Conservation (phyloP, 2,113 vertebrate species). For the Paracanthobrama guichenoti region DNA sequence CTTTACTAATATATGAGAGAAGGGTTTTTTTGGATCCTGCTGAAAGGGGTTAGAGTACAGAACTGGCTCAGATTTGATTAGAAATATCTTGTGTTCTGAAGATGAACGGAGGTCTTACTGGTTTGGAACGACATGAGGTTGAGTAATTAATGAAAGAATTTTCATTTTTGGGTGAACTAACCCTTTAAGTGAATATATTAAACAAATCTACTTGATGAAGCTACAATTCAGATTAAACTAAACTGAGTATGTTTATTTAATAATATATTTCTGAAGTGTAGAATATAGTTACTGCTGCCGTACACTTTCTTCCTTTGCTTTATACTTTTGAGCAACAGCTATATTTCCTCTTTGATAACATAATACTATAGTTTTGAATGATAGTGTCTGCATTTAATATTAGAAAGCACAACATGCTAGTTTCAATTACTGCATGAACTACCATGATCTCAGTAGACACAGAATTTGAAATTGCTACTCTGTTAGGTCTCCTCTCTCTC, state of each 20-base stretch:
- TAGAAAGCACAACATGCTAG: not conserved
- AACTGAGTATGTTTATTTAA: too few relatives aligned
- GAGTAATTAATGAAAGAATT: too few relatives aligned
- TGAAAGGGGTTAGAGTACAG: not conserved
- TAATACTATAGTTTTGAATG: not conserved
- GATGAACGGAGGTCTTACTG: too few relatives aligned
- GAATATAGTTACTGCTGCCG: not conserved
- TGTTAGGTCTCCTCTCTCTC: not conserved
- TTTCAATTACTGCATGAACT: not conserved
- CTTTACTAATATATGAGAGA: too few relatives aligned
- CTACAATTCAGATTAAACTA: not conserved
- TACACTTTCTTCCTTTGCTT: not conserved
- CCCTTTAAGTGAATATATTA: not conserved
- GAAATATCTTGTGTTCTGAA: too few relatives aligned
- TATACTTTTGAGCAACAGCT: not conserved
- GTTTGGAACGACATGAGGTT: too few relatives aligned
- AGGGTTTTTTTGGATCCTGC: not conserved
- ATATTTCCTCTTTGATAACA: not conserved
- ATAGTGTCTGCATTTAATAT: not conserved
- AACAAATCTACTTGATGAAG: not conserved
- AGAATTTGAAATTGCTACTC: not conserved
- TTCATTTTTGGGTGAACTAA: too few relatives aligned
- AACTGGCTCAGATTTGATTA: too few relatives aligned
- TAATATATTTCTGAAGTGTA: too few relatives aligned
- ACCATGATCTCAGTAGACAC: not conserved